A percentile compares a stretch with the other conserved stretches of the same genome.
Conservation (phyloP, 2,888 invertebrate genomes). For the Hydrotaea cyrtoneurina region DNA sequence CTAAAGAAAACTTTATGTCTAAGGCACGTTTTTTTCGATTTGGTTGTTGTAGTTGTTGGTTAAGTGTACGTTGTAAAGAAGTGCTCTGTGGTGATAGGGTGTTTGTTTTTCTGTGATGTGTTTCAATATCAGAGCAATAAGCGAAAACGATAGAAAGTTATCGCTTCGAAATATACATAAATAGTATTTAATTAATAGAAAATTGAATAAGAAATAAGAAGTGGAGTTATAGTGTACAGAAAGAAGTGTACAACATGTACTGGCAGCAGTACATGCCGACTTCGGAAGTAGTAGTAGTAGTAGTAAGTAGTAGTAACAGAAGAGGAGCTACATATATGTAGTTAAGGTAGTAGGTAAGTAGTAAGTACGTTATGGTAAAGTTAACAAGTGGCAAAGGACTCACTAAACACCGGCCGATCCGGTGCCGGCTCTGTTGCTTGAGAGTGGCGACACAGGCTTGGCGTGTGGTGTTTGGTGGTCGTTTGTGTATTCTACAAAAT, state of each 20-base stretch:
- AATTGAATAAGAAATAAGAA: background rate
- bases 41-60: conserved; percentile 66
- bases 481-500: background rate
- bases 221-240: background rate
- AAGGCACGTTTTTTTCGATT: conserved; percentile 14
- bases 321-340: too few species aligned
- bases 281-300: conserved; percentile 31
- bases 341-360: too few species aligned
- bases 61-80: conserved; percentile 68
- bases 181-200: conserved; percentile 27
- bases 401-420: background rate
- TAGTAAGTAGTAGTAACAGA: too few species aligned
- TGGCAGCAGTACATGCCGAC: conserved; percentile 52
- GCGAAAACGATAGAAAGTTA: conserved; percentile 67
- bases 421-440: too few species aligned
- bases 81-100: conserved; percentile 58
- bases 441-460: background rate
- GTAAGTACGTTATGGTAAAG: too few species aligned
- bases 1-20: conserved; percentile 62
- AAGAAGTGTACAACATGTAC: conserved; percentile 46
- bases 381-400: too few species aligned
- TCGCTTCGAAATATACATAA: conserved; percentile 61
- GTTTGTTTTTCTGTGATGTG: conserved; percentile 51
- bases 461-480: background rate
- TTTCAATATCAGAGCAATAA: conserved; percentile 48